Base-by-base conservation (phyloP, 2,113 vertebrate species). In the Sorex fumeus region DNA sequence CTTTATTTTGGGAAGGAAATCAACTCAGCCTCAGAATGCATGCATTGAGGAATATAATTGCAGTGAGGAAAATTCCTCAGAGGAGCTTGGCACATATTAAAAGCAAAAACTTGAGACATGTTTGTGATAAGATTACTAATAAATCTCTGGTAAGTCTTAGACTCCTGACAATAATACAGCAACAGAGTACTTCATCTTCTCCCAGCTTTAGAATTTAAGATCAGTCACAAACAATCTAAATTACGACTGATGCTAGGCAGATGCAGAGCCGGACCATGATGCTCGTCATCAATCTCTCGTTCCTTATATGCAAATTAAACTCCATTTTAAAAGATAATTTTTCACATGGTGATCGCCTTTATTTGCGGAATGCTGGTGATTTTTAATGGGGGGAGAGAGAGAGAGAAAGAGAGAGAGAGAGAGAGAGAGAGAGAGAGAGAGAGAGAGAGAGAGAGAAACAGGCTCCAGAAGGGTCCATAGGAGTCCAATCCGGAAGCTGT, bases 71-170 rank as follows among this genome's bases (percentile, higher is more conserved):
- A 98, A 98, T 98, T 98, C 98, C 98, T 98, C 98, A 96, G 98
- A 98, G 98, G 97, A 98, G 98, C 98, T 98, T 98, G 98, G 98
- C 98, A 98, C 98, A 98, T 98, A 98, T 98, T 99, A 98, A 98
- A 99, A 98, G 98, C 97, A 98, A 98, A 98, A 98, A 98, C 98
- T 98, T 98, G 98, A 99, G 98, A 98, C 98, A 98, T 98, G 98
- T 98, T 98, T 99, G 98, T 98, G 98, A 99, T 99, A 98, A 98
- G 98, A 98, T 99, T 98, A 98, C 98, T 98, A 98, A 98, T 98
- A 99, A 98, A 99, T 98, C 98, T 98, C 98, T 97, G 96, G 97
- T 97, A 98, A 98, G 98, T 98, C 98, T 98, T 98, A 98, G 98
- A 98, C 98, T 98, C 98, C 98, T 98, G 98, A 98, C 98, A 98